phyloP scores from a whole-genome alignment of 2,797 vertebrate species.

The Percopsis omiscomaycus region DNA sequence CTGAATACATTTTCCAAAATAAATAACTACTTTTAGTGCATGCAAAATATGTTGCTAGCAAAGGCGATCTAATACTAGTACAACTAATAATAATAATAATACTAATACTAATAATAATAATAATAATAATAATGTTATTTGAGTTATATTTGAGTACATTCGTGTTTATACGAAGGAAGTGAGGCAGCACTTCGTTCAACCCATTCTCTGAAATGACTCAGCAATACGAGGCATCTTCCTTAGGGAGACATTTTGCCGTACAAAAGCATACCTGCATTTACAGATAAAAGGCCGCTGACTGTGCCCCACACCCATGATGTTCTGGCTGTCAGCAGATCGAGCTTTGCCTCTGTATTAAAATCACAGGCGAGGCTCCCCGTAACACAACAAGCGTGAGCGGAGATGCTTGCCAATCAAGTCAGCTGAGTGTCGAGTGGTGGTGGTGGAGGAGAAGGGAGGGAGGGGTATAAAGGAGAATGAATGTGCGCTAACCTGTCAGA shows the following conservation, averaged over 20 bases:
- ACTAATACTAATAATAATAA: no score
- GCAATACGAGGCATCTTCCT: slow-evolving; percentile 24
- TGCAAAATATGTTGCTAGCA: no score
- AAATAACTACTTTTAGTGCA: no score
- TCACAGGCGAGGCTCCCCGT: slow-evolving; percentile 40
- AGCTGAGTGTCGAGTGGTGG: slow-evolving; percentile 8
- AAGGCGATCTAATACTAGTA: no score
- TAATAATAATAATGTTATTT: neutral
- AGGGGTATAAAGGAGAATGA: slow-evolving; percentile 23
- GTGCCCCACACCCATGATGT: slow-evolving; percentile 17
- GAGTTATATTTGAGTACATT: slow-evolving; percentile 26
- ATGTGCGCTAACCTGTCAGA: slow-evolving; percentile 55
- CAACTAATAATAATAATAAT: no score
- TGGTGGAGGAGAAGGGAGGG: slow-evolving; percentile 34
- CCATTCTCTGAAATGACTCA: slow-evolving; percentile 50
- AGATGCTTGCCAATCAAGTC: slow-evolving; percentile 68
- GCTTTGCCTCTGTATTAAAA: slow-evolving; percentile 47
- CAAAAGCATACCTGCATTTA: slow-evolving; percentile 44
- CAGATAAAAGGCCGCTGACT: slow-evolving; percentile 43
- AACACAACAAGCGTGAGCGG: slow-evolving; percentile 55
- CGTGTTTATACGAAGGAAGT: neutral
- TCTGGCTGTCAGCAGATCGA: slow-evolving; percentile 32
- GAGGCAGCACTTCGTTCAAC: slow-evolving; percentile 3
- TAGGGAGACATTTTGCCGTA: slow-evolving; percentile 30
- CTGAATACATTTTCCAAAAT: no score